Evolutionary conservation across 2,888 invertebrate species (phyloP), one percentile per base, ranked within the genome.

Genomic region (Machimus atricapillus): DNA sequence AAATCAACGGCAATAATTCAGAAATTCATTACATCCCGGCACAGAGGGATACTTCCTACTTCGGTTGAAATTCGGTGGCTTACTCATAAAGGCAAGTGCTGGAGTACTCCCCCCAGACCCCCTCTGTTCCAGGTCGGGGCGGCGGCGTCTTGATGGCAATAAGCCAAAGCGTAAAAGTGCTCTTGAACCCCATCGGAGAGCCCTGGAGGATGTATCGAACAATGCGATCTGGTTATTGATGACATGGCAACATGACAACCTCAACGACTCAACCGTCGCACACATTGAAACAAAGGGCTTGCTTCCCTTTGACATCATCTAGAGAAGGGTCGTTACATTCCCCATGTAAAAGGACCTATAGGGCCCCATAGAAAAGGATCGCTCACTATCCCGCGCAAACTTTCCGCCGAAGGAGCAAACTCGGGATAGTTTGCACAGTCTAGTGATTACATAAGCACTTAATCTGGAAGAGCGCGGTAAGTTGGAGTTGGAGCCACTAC

Each of bases 161-260:
- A 81, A 81, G 81, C 81, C 52, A 81, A 6, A 81, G 31, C 81
- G 52, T 34, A 56, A 81, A 81, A 81, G 81, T 81, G 56, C 56
- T 81, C 81, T 81, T 81, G 52, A 81, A 23, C 81, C 23, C 52
- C 81, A 81, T 81, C 81, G 52, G 16, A 52, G 56, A 27, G 81
- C 31, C 12, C 81, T 81, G 16, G 52, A 81, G 52, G 81, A 46
- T 56, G 52, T 81, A 81, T 81, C 56, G 56, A 81, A 81, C 31
- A 81, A 81, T 81, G 46, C 23, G 81, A 81, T 81, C 81, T 56
- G 31, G 52, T 81, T 81, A 81, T 81, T 81, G 81, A 81, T 81
- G 81, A 81, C 81, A 81, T 81, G 81, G 81, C 81, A 81, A 81
- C 81, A 81, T 52, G 56, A 81, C 81, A 81, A 81, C 66, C 66